Evolutionary conservation across 2,113 vertebrate species (phyloP), one percentile per base, ranked within the genome.

Genomic region (Trachemys scripta): DNA sequence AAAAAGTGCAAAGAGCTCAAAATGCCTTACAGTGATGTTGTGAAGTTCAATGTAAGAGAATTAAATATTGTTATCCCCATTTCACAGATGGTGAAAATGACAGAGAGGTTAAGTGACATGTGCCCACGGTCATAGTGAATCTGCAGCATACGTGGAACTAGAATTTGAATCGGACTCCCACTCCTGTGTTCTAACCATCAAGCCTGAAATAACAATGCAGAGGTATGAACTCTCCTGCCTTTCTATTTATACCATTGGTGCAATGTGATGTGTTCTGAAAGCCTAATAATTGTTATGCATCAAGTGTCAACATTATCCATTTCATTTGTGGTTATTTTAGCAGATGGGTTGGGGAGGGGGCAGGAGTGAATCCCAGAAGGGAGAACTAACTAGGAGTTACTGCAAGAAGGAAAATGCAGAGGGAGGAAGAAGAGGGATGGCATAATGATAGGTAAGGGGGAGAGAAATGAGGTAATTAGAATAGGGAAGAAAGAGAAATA

Each of bases 271-370:
- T 4, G 20, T 0, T 42, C 19, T 9, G 75, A 10, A 38, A 89
- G 29, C 12, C 91, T 87, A 8, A 82, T 38, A 54, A 16, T 8
- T 84, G 49, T 59, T 59, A 59, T 59, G 57, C 57, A 27, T 57
- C 10, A 10, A 14, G 4, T n/a, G 84, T 76, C 22, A 3, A 56
- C 85, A 17, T 78, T 20, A 1, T 49, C 94, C 1, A 22, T 81
- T 93, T 75, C 75, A 20, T 27, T 94, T 93, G 85, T 90, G 11
- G 42, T 81, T 31, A 19, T 91, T 95, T 31, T 65, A 91, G 80
- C 51, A 82, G 3, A 0, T 59, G 8, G 25, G 19, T 84, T 72
- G 27, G 27, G 51, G 20, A 7, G 51, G 51, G 51, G 51, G 35
- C 11, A 56, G 45, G 62, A 25, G 19, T 4, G 8, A 90, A 14